Conservation (phyloP, 2,113 vertebrate species). For the Gallinago paraguaiae region DNA sequence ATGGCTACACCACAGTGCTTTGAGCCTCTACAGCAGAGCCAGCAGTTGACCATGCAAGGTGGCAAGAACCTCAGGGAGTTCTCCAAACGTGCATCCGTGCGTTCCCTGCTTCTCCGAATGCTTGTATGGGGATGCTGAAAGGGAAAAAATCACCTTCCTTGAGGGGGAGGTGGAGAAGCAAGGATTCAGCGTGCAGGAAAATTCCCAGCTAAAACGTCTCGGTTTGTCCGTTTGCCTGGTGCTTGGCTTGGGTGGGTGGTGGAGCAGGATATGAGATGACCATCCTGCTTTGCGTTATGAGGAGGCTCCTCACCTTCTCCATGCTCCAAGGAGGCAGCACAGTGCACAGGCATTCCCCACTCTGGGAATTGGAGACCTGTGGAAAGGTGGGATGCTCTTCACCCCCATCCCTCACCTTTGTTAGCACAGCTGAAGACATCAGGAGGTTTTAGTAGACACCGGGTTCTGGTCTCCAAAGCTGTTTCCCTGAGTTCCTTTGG, state of each 20-base stretch:
- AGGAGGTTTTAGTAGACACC: neutral
- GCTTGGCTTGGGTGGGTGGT: neutral
- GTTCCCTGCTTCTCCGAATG: neutral
- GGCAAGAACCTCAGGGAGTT: neutral
- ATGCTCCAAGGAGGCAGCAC: neutral
- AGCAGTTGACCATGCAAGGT: neutral
- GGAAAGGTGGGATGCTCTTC: neutral
- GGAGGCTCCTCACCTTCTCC: neutral
- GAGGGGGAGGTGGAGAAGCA: neutral
- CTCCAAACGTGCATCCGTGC: neutral
- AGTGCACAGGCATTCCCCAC: fast-evolving
- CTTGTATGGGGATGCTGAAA: neutral
- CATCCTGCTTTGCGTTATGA: neutral
- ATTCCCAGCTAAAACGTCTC: neutral
- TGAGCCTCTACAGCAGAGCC: neutral
- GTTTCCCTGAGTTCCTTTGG: fast-evolving
- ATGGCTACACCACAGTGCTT: neutral
- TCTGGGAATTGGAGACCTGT: neutral
- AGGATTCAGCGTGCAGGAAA: neutral
- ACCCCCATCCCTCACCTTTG: neutral
- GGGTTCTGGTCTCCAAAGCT: neutral
- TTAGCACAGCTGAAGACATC: neutral
- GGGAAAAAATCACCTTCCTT: neutral
- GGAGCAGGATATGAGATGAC: neutral
- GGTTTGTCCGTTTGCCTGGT: neutral